Evolutionary conservation across 1,140 invertebrate species (phyloP).

Genomic region (Micrasema longulum): DNA sequence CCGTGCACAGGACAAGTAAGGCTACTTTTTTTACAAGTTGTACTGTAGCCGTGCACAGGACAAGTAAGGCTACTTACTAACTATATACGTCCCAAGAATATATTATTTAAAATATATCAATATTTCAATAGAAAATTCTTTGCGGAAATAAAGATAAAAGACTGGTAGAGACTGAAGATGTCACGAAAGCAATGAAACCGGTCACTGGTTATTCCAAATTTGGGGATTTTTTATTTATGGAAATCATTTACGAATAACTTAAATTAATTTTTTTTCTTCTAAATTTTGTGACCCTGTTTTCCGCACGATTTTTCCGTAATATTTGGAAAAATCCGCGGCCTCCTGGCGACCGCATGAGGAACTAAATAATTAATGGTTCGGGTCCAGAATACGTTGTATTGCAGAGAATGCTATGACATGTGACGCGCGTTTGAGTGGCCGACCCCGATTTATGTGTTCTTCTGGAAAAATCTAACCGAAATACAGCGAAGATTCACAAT

Average conservation of each 20-base stretch:
- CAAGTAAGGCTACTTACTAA: too few relatives aligned
- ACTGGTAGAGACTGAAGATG: too few relatives aligned
- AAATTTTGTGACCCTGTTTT: background rate
- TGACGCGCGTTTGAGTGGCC: slow-evolving; percentile 22
- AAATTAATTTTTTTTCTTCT: background rate
- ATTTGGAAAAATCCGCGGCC: slow-evolving; percentile 30
- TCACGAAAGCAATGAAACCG: too few relatives aligned
- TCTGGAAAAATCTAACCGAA: background rate
- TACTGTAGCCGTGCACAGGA: too few relatives aligned
- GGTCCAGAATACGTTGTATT: slow-evolving; percentile 25
- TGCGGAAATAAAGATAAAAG: too few relatives aligned
- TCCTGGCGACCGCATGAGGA: slow-evolving; percentile 21
- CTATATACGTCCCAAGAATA: too few relatives aligned
- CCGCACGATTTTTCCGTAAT: slow-evolving; percentile 14
- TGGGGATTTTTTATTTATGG: background rate
- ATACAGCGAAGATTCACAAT: too few relatives aligned
- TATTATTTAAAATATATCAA: too few relatives aligned
- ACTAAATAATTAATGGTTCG: slow-evolving; percentile 42
- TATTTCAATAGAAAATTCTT: too few relatives aligned
- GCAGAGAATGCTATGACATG: slow-evolving; percentile 8
- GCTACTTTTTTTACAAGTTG: too few relatives aligned
- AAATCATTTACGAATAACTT: too few relatives aligned
- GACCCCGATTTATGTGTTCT: slow-evolving; percentile 8
- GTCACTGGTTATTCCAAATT: background rate
- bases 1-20: too few relatives aligned